These are phyloP conservation scores for Gymnarchus niloticus DNA, from an alignment of 2,113 vertebrate species.

Conservation along the genomic window DNA sequence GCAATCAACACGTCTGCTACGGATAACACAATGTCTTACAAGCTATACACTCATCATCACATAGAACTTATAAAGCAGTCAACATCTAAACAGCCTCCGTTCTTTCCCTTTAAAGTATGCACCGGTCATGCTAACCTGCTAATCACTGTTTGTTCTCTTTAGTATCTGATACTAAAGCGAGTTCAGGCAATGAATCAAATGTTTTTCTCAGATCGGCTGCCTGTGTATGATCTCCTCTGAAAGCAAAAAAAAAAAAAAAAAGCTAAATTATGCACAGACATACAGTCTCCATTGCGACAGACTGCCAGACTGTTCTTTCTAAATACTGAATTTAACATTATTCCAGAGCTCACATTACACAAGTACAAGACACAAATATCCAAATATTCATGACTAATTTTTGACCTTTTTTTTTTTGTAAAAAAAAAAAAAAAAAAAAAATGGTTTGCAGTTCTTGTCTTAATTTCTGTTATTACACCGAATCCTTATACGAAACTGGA, in stretches of 20 bases:
- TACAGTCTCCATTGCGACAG: slow-evolving; percentile 40
- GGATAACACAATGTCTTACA: neutral
- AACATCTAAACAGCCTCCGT: neutral
- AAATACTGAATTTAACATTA: slow-evolving; percentile 40
- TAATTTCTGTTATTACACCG: slow-evolving; percentile 20
- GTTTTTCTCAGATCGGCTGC: neutral
- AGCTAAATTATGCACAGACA: slow-evolving; percentile 40
- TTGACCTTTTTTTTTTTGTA: slow-evolving; percentile 13
- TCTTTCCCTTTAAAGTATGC: neutral
- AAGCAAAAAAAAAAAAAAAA: neutral
- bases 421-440: too few relatives aligned
- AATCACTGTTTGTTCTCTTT: neutral
- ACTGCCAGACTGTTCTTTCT: slow-evolving; percentile 34
- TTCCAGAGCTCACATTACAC: slow-evolving; percentile 44
- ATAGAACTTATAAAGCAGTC: neutral
- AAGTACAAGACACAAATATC: slow-evolving; percentile 37
- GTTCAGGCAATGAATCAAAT: slow-evolving; percentile 10
- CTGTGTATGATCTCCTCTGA: slow-evolving; percentile 11
- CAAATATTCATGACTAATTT: slow-evolving; percentile 37
- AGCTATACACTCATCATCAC: neutral
- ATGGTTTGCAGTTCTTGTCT: slow-evolving; percentile 23
- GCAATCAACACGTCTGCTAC: neutral
- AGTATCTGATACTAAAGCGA: slow-evolving; percentile 9
- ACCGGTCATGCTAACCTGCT: neutral
- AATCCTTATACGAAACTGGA: slow-evolving; percentile 15